Evolutionary conservation across 2,888 invertebrate species (phyloP).

Genomic region (Philonicus albiceps): DNA sequence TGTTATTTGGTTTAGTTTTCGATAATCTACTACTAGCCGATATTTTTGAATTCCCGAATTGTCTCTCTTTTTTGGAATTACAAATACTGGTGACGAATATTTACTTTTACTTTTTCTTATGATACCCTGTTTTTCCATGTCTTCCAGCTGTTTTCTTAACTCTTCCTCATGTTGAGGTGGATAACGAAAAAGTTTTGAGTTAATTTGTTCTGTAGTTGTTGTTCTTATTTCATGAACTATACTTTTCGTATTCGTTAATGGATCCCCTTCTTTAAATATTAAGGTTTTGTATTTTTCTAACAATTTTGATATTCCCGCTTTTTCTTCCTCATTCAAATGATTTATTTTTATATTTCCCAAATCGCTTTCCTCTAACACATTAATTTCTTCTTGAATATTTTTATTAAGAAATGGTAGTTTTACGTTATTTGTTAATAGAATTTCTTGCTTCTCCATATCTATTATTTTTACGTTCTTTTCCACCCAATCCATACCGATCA

Average conservation of each 20-base stretch:
- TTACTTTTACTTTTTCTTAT: too few species aligned
- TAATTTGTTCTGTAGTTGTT: conserved; percentile 31
- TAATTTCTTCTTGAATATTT: conserved; percentile 24
- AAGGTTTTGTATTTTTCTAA: conserved; percentile 26
- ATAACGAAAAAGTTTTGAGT: conserved; percentile 28
- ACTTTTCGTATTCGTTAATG: conserved; percentile 2
- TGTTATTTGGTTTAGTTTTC: too few species aligned
- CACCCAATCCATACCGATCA: conserved; percentile 40
- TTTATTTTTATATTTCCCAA: background rate
- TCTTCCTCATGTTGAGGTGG: background rate
- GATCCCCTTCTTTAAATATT: conserved; percentile 41
- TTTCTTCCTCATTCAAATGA: conserved; percentile 37
- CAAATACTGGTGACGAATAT: too few species aligned
- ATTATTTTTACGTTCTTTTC: conserved; percentile 35
- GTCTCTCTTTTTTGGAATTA: too few species aligned
- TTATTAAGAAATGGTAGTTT: conserved; percentile 25
- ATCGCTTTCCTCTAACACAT: conserved; percentile 31
- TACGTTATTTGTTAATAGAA: conserved; percentile 1
- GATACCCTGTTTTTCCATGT: too few species aligned
- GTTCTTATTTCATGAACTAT: conserved; percentile 39
- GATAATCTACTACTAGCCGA: too few species aligned
- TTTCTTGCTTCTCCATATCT: conserved; percentile 28
- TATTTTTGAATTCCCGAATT: too few species aligned
- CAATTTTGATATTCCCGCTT: background rate
- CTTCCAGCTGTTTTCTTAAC: background rate